Percentiles rank a stretch among this genome's conserved stretches.
These are phyloP conservation scores for Drepanosiphum platanoidis DNA, from an alignment of 2,888 invertebrate species.

Conservation along the genomic window DNA sequence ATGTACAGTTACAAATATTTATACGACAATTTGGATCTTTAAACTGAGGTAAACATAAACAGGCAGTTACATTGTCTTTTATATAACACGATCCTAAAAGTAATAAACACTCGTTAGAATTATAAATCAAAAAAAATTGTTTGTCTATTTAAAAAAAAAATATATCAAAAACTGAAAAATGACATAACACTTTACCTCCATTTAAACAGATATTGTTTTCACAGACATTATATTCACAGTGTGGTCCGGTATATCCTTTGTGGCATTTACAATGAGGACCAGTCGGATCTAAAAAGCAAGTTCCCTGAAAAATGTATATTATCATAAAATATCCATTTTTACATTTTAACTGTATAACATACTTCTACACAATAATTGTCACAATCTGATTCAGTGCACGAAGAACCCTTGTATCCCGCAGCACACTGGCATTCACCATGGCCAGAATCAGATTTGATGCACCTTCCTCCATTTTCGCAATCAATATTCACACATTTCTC, in stretches of 20 bases:
- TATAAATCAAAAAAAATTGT: too few relatives aligned
- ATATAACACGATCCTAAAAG: conserved; percentile 67
- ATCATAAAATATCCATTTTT: conserved; percentile 20
- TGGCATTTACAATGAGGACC: conserved; percentile 69
- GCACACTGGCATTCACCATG: conserved; percentile 71
- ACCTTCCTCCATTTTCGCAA: conserved; percentile 75
- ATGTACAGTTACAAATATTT: conserved; percentile 69
- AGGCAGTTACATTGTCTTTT: conserved; percentile 67
- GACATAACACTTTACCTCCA: conserved; percentile 53
- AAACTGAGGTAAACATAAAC: conserved; percentile 69
- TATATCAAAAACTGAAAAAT: not conserved
- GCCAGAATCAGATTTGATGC: conserved; percentile 66
- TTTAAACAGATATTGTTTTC: conserved; percentile 63
- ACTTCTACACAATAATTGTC: conserved; percentile 67
- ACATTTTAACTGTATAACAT: conserved; percentile 61
- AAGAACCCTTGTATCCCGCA: conserved; percentile 70
- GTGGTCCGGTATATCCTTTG: conserved; percentile 71
- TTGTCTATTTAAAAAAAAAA: too few relatives aligned
- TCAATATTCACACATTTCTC: conserved; percentile 71
- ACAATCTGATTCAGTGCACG: conserved; percentile 69
- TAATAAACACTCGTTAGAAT: conserved; percentile 9
- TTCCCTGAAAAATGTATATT: conserved; percentile 66
- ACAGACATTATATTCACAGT: conserved; percentile 74
- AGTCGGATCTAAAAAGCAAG: conserved; percentile 67
- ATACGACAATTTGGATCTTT: conserved; percentile 70